Percentiles rank a stretch among this genome's conserved stretches.
These are phyloP conservation scores for Trichechus manatus DNA, from an alignment of 2,113 vertebrate genomes.

Conservation along the genomic window DNA sequence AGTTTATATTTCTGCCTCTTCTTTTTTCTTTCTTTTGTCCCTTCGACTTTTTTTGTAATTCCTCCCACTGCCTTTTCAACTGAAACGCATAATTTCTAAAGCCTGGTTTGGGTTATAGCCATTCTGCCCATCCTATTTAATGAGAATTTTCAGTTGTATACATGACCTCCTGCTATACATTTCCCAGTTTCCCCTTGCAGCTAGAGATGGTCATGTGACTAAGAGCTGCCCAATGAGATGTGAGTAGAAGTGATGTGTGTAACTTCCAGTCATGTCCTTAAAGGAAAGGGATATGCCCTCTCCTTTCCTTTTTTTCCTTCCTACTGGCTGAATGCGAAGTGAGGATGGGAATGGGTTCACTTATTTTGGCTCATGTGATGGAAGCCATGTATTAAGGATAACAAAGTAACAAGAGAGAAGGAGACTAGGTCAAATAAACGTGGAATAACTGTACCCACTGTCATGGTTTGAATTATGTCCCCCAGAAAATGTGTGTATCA, in stretches of 20 bases:
- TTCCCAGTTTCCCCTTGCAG: constrained; percentile 36
- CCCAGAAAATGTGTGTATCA: too few species aligned
- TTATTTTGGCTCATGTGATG: background rate
- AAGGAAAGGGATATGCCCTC: background rate
- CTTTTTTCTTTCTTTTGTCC: background rate
- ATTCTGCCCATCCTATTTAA: background rate
- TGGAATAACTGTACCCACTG: background rate
- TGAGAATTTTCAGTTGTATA: background rate
- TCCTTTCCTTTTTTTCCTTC: background rate
- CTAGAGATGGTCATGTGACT: background rate
- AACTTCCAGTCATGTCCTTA: background rate
- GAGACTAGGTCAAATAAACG: background rate
- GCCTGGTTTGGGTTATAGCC: background rate
- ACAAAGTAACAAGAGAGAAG: background rate
- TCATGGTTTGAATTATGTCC: too few species aligned
- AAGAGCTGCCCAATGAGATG: background rate
- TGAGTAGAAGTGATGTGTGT: background rate
- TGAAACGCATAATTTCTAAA: background rate
- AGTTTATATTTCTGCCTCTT: background rate
- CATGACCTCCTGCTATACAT: background rate
- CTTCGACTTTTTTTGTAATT: background rate
- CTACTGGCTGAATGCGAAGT: background rate
- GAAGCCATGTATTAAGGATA: background rate
- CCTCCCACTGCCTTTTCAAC: background rate
- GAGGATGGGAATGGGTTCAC: background rate